A percentile compares a stretch with the other conserved stretches of the same genome.
Evolutionary conservation across 2,113 vertebrate species (phyloP).

Genomic region (Carettochelys insculpta): DNA sequence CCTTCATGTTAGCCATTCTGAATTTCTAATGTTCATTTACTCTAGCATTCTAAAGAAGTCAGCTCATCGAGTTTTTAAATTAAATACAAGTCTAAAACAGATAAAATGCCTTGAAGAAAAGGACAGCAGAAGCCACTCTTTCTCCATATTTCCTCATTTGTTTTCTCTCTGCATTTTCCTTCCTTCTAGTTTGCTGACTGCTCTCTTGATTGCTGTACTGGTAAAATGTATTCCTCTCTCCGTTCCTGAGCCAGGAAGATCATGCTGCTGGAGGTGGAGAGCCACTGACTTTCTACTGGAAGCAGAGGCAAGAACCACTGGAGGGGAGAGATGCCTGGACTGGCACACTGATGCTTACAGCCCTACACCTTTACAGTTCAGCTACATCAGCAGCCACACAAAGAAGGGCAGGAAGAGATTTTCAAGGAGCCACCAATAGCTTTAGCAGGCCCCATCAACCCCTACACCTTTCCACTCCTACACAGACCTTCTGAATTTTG

Average conservation of each 20-base stretch:
- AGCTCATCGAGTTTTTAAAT: background rate
- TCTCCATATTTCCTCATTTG: background rate
- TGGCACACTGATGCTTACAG: background rate
- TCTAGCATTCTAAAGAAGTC: background rate
- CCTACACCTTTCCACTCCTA: background rate
- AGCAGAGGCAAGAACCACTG: too few species aligned
- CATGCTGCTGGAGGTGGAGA: background rate
- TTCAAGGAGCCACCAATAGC: background rate
- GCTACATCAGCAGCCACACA: background rate
- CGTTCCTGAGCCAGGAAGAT: background rate
- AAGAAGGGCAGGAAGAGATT: background rate
- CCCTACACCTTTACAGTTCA: background rate
- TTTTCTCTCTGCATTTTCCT: background rate
- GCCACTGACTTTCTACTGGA: background rate
- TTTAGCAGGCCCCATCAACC: background rate
- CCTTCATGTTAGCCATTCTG: background rate
- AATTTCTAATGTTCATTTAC: background rate
- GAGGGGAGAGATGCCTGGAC: background rate
- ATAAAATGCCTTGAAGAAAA: background rate
- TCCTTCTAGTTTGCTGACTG: background rate
- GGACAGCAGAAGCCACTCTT: background rate
- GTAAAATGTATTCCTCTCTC: background rate
- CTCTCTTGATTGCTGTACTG: background rate
- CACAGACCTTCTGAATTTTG: background rate
- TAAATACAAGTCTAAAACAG: background rate